Evolutionary conservation across 2,797 vertebrate genomes (phyloP), one percentile per base, ranked within the genome.

Genomic region (Ispidina lecontei): DNA sequence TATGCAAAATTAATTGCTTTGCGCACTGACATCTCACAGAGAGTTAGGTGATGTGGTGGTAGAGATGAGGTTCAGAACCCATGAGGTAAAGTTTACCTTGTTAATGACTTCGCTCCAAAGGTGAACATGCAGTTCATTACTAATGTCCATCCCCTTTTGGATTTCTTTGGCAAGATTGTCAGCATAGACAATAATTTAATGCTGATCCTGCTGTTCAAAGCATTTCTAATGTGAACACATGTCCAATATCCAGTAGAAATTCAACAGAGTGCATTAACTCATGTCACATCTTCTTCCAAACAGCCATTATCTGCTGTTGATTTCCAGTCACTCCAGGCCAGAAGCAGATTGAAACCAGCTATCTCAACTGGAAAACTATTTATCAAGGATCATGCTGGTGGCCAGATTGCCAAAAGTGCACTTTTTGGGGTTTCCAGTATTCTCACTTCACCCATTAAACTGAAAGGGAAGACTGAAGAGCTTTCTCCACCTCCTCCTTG

Each of bases 201-300:
- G 70, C 83, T 92, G 83, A 85, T 81, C 56, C 33, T 78, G 83
- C 89, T 90, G 79, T 49, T 95, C 23, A 4, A 84, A 84, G 75
- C 79, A 52, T 69, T 93, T 85, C 65, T 83, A 83, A 67, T 72
- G 84, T 25, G 14, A 85, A 31, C 47, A 65, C 65, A 28, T 67
- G 72, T 89, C 92, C 76, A 72, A 92, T 85, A 93, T n/a, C 59
- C 67, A 56, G 72, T 41, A 87, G 82, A 94, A 91, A 92, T 86
- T 91, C 83, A 85, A 2, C 76, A 28, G 55, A 87, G 67, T 67
- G 52, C 76, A 76, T 84, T 95, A 93, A 89, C 44, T 95, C 77
- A 78, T 70, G 93, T 92, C 91, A 75, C 70, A 74, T 59, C 67
- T 80, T 91, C 67, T 91, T 92, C 79, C 59, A 72, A 91, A 54